phyloP scores from a whole-genome alignment of 1,140 invertebrate genomes.

The Lamellibrachia luymesi region DNA sequence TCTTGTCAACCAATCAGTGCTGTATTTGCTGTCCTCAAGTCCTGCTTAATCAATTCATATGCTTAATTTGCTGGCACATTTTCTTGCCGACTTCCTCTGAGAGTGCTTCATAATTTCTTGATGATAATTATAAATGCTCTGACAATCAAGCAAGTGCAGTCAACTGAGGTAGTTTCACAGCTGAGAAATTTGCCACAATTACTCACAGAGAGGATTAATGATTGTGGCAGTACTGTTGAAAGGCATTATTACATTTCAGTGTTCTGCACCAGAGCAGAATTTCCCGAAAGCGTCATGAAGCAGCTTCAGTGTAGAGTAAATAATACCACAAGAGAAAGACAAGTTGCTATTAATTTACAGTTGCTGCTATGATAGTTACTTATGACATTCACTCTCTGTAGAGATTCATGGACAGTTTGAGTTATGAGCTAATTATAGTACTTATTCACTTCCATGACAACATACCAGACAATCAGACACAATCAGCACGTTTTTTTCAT shows the following conservation, averaged over 20 bases:
- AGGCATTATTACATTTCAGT: not conserved
- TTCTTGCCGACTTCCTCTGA: not conserved
- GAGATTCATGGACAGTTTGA: not conserved
- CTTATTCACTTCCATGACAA: not conserved
- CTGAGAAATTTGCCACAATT: slow-evolving; percentile 5
- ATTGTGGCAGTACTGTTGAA: not conserved
- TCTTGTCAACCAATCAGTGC: not conserved
- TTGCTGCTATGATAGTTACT: not conserved
- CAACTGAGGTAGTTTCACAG: not conserved
- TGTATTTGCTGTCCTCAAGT: not conserved
- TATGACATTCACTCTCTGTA: not conserved
- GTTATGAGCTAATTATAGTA: not conserved
- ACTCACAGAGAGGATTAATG: not conserved
- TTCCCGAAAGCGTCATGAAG: not conserved
- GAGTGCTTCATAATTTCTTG: slow-evolving; percentile 5
- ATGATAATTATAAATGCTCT: slow-evolving; percentile 1
- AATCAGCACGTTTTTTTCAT: not conserved
- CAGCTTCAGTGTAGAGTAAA: not conserved
- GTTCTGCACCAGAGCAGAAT: not conserved
- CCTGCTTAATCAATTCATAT: slow-evolving; percentile 5
- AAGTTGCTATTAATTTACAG: not conserved
- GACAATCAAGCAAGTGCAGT: not conserved
- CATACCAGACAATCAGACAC: not conserved
- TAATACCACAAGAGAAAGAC: not conserved
- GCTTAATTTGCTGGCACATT: slow-evolving; percentile 4